These are phyloP conservation scores for Scaptomyza flava DNA, from an alignment of 2,888 invertebrate genomes.

Conservation along the genomic window DNA sequence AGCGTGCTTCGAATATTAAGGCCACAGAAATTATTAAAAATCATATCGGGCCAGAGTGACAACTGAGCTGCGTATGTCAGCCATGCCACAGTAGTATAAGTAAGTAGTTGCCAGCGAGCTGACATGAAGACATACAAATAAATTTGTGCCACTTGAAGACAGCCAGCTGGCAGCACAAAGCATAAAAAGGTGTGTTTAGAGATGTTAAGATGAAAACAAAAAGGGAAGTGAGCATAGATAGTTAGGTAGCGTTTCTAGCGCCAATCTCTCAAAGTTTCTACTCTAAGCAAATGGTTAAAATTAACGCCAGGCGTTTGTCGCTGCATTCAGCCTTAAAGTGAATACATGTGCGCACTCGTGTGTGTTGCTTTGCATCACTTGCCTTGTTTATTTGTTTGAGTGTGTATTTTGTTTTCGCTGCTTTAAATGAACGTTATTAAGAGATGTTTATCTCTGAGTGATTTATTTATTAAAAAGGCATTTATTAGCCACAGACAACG, in stretches of 20 bases:
- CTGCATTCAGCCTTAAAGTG: conserved; percentile 30
- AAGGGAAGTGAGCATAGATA: conserved; percentile 20
- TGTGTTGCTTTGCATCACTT: conserved; percentile 8
- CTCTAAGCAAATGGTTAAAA: conserved; percentile 53
- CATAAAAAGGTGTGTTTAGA: conserved; percentile 16
- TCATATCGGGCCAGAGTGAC: conserved; percentile 62
- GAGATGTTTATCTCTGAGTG: conserved; percentile 84
- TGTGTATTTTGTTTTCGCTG: conserved; percentile 73
- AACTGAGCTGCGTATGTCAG: conserved; percentile 51
- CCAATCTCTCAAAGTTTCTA: conserved; percentile 59
- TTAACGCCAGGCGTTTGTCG: conserved; percentile 59
- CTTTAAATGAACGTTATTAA: conserved; percentile 84
- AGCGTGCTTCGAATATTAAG: conserved; percentile 60
- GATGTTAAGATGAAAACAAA: conserved; percentile 14
- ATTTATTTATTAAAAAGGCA: conserved; percentile 84
- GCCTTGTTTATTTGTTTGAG: conserved; percentile 52
- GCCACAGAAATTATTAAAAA: conserved; percentile 67
- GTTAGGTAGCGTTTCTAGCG: conserved; percentile 58
- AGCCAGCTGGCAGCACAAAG: conserved; percentile 22
- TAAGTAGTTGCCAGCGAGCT: conserved; percentile 68
- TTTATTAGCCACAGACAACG: conserved; percentile 82
- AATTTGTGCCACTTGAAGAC: conserved; percentile 76
- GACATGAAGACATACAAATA: conserved; percentile 78
- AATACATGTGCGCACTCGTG: neutral
- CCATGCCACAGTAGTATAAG: conserved; percentile 10